phyloP scores from a whole-genome alignment of 2,888 invertebrate genomes.

The Theristus sp. region DNA sequence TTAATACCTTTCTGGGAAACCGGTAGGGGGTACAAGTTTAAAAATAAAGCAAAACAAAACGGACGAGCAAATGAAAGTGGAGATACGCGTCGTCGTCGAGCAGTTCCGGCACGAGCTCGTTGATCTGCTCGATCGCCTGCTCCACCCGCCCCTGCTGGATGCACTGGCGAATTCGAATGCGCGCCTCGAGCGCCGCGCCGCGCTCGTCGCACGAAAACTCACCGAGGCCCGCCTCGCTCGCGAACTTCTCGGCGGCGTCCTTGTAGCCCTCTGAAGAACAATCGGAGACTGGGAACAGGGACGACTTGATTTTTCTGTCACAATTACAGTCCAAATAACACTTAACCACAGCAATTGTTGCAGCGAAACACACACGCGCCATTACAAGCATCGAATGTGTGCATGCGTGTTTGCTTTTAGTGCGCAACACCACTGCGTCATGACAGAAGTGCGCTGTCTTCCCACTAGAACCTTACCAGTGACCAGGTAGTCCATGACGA shows the following conservation, averaged over 20 bases:
- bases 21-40: no score
- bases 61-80: slow-evolving; percentile 75
- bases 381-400: no score
- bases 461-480: no score
- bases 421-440: not conserved
- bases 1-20: no score
- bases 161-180: slow-evolving; percentile 56
- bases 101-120: slow-evolving; percentile 77
- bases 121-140: slow-evolving; percentile 78
- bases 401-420: no score
- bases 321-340: not conserved
- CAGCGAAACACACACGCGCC: no score
- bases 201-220: not conserved
- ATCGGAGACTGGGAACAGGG: not conserved
- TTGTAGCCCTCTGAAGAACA: slow-evolving; percentile 40
- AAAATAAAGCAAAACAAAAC: no score
- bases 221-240: slow-evolving; percentile 70
- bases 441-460: not conserved
- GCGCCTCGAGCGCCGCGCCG: not conserved
- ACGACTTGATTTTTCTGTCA: not conserved
- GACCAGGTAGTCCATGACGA: slow-evolving; percentile 95
- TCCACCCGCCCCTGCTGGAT: slow-evolving; percentile 78
- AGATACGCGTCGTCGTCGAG: slow-evolving; percentile 83
- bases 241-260: slow-evolving; percentile 89
- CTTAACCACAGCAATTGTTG: not conserved